phyloP scores from a whole-genome alignment of 1,140 invertebrate species.

The Micrasema longulum region DNA sequence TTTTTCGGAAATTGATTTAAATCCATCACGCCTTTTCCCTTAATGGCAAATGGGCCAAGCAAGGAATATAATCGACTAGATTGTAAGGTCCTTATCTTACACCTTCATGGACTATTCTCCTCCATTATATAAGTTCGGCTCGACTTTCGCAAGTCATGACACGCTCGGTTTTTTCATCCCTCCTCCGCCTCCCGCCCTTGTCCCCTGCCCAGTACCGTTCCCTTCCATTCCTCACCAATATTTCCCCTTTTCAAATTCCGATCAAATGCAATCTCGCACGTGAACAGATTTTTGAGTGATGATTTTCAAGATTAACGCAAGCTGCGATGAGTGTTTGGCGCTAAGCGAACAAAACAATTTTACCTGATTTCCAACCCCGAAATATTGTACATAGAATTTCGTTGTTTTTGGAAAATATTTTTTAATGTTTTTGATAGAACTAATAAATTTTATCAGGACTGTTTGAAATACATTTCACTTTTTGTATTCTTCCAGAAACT shows the following conservation, averaged over 20 bases:
- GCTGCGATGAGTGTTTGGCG: constrained; percentile 30
- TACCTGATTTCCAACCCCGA: constrained; percentile 21
- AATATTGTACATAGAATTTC: background rate
- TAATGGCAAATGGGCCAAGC: background rate
- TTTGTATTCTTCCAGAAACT: too few species aligned
- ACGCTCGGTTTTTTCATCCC: constrained; percentile 51
- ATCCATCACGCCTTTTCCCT: constrained; percentile 40
- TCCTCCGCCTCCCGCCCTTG: background rate
- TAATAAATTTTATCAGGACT: too few species aligned
- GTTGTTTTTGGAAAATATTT: background rate
- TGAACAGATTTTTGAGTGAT: constrained; percentile 51
- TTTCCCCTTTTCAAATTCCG: constrained; percentile 54
- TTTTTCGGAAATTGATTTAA: constrained; percentile 11
- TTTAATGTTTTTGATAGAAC: background rate
- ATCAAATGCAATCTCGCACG: constrained; percentile 54
- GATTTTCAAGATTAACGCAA: constrained; percentile 46
- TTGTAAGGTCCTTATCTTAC: constrained; percentile 47
- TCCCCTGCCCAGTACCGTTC: background rate
- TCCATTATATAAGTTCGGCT: constrained; percentile 41
- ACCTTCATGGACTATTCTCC: constrained; percentile 42
- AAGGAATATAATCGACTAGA: constrained; percentile 47
- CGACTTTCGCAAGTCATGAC: constrained; percentile 52
- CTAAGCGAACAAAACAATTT: constrained; percentile 23
- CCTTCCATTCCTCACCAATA: constrained; percentile 29
- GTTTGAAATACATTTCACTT: too few species aligned